phyloP scores from a whole-genome alignment of 2,113 vertebrate species.

The Archocentrus centrarchus region DNA sequence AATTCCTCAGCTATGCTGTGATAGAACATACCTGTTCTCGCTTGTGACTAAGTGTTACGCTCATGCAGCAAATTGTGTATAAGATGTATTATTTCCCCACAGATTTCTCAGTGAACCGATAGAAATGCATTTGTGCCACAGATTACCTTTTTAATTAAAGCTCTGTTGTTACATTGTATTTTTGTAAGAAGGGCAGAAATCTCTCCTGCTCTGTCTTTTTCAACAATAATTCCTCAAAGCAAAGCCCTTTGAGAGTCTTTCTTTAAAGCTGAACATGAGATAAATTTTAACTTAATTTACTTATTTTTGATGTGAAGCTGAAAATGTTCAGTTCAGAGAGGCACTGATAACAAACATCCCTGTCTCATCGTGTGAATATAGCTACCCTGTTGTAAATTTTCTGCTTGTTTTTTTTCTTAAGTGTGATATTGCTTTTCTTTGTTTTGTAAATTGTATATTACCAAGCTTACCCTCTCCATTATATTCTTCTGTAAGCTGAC shows the following conservation, averaged over 20 bases:
- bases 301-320: neutral
- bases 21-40: neutral
- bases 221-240: neutral
- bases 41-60: neutral
- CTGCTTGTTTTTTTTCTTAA: neutral
- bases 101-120: neutral
- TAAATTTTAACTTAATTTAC: neutral
- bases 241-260: neutral
- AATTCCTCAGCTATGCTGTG: neutral
- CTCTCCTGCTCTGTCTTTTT: neutral
- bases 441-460: neutral
- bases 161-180: neutral
- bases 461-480: neutral
- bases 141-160: neutral
- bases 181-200: neutral
- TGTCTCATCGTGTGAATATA: too few species aligned
- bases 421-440: neutral
- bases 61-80: neutral
- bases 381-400: neutral
- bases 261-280: neutral
- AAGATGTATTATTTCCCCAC: neutral
- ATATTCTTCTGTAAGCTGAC: neutral
- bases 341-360: neutral
- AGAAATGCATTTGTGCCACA: neutral
- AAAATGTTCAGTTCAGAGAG: neutral